Conservation (phyloP, 2,113 vertebrate genomes). For the Todiramphus chloris region DNA sequence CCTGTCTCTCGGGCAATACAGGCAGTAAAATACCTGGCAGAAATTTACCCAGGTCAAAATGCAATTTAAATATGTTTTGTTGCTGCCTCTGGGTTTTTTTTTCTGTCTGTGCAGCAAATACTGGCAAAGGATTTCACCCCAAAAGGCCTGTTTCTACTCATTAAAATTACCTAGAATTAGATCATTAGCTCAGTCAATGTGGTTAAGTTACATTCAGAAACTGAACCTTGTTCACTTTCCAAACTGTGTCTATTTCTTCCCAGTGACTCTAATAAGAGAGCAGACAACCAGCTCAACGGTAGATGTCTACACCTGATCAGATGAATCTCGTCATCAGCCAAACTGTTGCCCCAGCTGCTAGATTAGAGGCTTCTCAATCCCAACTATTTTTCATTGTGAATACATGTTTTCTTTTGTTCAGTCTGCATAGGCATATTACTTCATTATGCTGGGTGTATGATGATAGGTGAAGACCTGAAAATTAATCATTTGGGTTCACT, state of each 20-base stretch:
- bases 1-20: neutral
- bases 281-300: neutral
- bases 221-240: neutral
- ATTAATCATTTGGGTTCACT: conserved; percentile 16
- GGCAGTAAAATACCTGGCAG: neutral
- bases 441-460: neutral
- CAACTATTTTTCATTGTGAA: neutral
- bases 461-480: neutral
- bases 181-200: neutral
- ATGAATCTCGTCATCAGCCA: neutral
- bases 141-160: conserved; percentile 2
- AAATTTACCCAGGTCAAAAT: neutral
- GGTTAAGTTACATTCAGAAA: neutral
- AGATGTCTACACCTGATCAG: conserved; percentile 33
- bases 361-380: neutral
- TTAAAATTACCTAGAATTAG: conserved; percentile 25
- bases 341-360: neutral
- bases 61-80: neutral
- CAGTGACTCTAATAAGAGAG: neutral
- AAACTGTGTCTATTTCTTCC: neutral
- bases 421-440: neutral
- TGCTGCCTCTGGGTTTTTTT: neutral
- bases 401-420: conserved; percentile 5
- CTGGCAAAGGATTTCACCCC: neutral
- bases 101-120: neutral